These are phyloP conservation scores for Chroicocephalus ridibundus DNA, from an alignment of 2,113 vertebrate genomes.

Conservation along the genomic window DNA sequence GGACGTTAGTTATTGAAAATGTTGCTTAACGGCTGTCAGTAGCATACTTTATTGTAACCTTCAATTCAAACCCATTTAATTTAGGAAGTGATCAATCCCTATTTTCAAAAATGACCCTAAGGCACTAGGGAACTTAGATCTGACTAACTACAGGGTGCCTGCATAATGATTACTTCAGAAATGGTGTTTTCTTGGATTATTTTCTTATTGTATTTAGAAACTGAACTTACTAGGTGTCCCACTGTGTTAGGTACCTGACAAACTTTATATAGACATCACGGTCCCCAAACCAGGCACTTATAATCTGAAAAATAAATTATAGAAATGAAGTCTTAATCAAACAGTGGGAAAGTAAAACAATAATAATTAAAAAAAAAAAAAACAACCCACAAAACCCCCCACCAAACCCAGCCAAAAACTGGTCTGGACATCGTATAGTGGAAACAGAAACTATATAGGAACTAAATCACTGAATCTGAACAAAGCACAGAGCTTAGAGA, in stretches of 20 bases:
- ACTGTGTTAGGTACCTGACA: not conserved
- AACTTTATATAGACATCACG: not conserved
- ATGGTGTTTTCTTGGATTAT: not conserved
- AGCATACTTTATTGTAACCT: not conserved
- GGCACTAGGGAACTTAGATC: not conserved
- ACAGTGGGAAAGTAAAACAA: not conserved
- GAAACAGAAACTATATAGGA: not conserved
- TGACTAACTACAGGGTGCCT: not conserved
- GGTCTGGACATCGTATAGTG: not conserved
- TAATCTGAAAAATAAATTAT: not conserved
- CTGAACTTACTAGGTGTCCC: not conserved
- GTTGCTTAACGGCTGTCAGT: not conserved
- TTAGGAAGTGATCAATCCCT: not conserved
- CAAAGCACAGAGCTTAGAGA: not conserved
- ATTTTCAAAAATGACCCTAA: not conserved
- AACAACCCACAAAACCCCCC: not conserved
- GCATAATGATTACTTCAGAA: not conserved
- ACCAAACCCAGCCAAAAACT: not conserved
- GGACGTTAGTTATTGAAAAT: not conserved
- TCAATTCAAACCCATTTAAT: not conserved
- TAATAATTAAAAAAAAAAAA: not conserved
- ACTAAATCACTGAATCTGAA: not conserved
- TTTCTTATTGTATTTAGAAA: not conserved
- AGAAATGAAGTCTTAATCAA: not conserved
- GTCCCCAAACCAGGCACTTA: not conserved